Base-by-base conservation (phyloP, 2,113 vertebrate genomes). In the Dromiciops gliroides region DNA sequence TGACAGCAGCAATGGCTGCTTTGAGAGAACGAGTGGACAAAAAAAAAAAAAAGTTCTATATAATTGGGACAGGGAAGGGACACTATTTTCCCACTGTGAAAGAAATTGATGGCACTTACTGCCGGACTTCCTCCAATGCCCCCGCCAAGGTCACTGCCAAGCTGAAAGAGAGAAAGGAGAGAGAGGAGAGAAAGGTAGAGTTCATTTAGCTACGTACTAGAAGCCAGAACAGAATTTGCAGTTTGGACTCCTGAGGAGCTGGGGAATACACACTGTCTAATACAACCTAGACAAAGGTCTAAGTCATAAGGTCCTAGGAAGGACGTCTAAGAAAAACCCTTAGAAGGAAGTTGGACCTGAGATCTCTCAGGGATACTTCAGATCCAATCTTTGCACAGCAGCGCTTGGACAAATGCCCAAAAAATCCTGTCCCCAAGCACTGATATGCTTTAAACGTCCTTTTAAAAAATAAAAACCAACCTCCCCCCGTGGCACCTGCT, bases 61-160 rank as follows among this genome's bases (percentile, higher is more conserved):
- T 90, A 97, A 97, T 90, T 95, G 48, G 90, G 97, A 98, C 98
- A 92, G 95, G 98, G 89, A 94, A 97, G 96, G 97, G 67, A 22
- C 67, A 22, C 67, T 94, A 94, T 83, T 95, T 92, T 94, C 97
- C 97, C 83, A 60, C 96, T 96, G 97, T 96, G 97, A 98, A 98
- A 98, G 98, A 98, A 99, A 94, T 47, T 96, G 98, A 98, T 98
- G 98, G 98, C 98, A 99, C 99, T 99, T 99, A 99, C 99, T 99
- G 99, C 99, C 98, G 99, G 99, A 99, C 99, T 99, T 99, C 99
- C 99, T 98, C 99, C 99, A 99, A 99, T 99, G 99, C 99, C 99
- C 99, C 99, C 99, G 98, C 99, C 99, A 98, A 99, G 99, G 99
- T 99, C 99, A 99, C 99, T 99, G 98, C 99, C 99, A 98, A 99